phyloP scores from a whole-genome alignment of 2,888 invertebrate species.

The Stenodema calcarata region DNA sequence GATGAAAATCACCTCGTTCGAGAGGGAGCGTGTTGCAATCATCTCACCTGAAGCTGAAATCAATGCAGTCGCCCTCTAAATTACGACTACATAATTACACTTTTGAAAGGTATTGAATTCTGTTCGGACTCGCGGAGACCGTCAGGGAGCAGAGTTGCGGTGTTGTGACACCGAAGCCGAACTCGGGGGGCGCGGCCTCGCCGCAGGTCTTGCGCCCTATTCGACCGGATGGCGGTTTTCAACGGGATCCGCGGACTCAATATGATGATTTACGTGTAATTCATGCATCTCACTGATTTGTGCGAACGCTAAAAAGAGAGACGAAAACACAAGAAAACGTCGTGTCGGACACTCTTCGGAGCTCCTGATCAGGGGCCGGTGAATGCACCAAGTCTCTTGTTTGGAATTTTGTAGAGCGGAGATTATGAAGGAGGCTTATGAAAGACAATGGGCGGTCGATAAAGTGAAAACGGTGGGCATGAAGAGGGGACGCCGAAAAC shows the following conservation, averaged over 20 bases:
- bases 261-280: too few species aligned
- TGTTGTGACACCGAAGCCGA: neutral
- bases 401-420: too few species aligned
- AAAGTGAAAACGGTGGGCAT: too few species aligned
- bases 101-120: neutral
- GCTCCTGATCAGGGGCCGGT: too few species aligned
- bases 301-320: too few species aligned
- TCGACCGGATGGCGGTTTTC: neutral
- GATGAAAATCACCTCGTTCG: neutral
- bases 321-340: too few species aligned
- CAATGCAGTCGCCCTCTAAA: neutral
- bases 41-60: neutral
- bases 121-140: neutral
- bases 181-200: neutral
- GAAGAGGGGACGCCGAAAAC: too few species aligned
- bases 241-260: neutral
- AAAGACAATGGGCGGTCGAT: too few species aligned
- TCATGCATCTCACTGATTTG: too few species aligned
- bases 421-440: too few species aligned
- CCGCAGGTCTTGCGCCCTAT: neutral
- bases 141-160: neutral
- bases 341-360: too few species aligned
- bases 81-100: neutral
- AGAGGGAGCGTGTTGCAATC: neutral
- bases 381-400: too few species aligned